Evolutionary conservation across 2,888 invertebrate genomes (phyloP).

Genomic region (Achlya flavicornis): DNA sequence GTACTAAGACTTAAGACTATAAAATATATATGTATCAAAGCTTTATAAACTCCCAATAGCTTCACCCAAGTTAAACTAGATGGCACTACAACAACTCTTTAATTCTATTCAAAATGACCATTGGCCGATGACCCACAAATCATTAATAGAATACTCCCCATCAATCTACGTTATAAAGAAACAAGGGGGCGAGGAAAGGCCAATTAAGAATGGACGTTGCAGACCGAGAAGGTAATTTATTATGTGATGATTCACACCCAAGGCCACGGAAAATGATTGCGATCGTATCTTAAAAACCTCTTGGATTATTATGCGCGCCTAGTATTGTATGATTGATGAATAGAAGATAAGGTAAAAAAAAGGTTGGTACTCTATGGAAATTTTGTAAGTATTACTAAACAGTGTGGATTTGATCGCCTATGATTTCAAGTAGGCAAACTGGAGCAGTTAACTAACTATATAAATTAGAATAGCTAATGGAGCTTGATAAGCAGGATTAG

Average conservation of each 20-base stretch:
- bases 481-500: too few relatives aligned
- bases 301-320: slow-evolving; percentile 41
- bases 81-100: slow-evolving; percentile 5
- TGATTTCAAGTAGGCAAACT: too few relatives aligned
- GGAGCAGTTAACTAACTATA: too few relatives aligned
- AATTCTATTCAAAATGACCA: background rate
- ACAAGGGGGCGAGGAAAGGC: slow-evolving; percentile 15
- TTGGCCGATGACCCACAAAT: background rate
- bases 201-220: slow-evolving; percentile 17
- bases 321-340: slow-evolving; percentile 52
- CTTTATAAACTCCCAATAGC: background rate
- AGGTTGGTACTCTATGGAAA: slow-evolving; percentile 10
- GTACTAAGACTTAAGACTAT: too few relatives aligned
- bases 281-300: slow-evolving; percentile 39
- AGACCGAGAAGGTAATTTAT: slow-evolving; percentile 26
- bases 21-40: background rate
- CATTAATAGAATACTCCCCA: slow-evolving; percentile 7
- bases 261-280: slow-evolving; percentile 40
- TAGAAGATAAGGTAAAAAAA: slow-evolving; percentile 30
- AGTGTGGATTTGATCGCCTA: too few relatives aligned
- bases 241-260: slow-evolving; percentile 48
- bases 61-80: slow-evolving; percentile 3
- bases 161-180: slow-evolving; percentile 16
- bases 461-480: too few relatives aligned
- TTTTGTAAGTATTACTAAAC: too few relatives aligned